A percentile compares a stretch with the other conserved stretches of the same genome.
phyloP scores from a whole-genome alignment of 2,113 vertebrate genomes.

The Notothenia coriiceps region DNA sequence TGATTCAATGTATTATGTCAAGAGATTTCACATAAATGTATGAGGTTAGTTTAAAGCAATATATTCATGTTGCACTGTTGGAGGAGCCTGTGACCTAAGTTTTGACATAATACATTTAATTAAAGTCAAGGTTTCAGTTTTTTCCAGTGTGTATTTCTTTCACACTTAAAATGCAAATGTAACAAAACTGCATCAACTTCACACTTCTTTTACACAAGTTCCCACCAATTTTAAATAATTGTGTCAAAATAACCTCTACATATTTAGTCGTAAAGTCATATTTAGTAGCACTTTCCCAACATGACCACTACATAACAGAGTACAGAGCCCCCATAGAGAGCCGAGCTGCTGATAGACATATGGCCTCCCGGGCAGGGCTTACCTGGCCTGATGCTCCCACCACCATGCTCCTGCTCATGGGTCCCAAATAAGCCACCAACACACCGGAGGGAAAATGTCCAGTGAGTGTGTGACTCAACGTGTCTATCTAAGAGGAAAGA shows the following conservation, averaged over 20 bases:
- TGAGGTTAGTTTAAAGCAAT: no score
- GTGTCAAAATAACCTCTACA: no score
- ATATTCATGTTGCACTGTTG: no score
- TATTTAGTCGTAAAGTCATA: not conserved
- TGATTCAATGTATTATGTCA: no score
- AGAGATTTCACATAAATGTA: no score
- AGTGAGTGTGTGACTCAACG: constrained; percentile 4
- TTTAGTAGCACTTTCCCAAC: not conserved
- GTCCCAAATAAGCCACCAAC: constrained; percentile 22
- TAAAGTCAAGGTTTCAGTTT: no score
- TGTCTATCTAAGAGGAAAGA: constrained; percentile 14
- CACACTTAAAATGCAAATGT: no score
- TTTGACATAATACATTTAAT: no score
- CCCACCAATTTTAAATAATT: no score
- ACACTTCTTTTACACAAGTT: no score
- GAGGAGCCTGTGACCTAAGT: no score
- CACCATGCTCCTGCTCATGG: constrained; percentile 77
- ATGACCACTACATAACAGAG: not conserved
- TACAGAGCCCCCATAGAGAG: not conserved
- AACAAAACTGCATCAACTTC: not conserved
- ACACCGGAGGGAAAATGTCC: constrained; percentile 52
- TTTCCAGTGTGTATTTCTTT: no score
- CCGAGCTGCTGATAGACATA: not conserved
- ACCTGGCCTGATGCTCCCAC: constrained; percentile 79
- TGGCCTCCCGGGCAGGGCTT: constrained; percentile 36